Percentiles rank a stretch among this genome's conserved stretches.
These are phyloP conservation scores for Sarotherodon lohbergeri DNA, from an alignment of 2,113 vertebrate species.

Conservation along the genomic window DNA sequence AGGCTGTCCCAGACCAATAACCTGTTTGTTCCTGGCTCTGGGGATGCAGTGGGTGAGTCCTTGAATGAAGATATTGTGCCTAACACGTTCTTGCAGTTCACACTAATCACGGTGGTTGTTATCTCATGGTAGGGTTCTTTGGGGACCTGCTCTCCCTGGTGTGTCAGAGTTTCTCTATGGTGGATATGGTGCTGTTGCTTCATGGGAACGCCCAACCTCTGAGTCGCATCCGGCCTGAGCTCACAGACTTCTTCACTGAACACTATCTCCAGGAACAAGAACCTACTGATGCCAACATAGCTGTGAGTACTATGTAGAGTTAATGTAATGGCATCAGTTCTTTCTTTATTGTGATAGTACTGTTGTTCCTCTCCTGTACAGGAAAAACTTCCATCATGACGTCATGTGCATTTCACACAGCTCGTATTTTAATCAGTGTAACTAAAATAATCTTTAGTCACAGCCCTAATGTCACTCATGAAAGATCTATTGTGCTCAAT, in stretches of 20 bases:
- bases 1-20: slow-evolving; percentile 83
- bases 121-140: slow-evolving; percentile 75
- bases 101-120: neutral
- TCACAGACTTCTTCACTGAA: slow-evolving; percentile 78
- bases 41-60: slow-evolving; percentile 73
- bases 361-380: fast-evolving
- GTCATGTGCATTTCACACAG: neutral
- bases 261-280: slow-evolving; percentile 78
- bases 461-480: neutral
- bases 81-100: neutral
- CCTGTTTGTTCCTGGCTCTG: slow-evolving; percentile 80
- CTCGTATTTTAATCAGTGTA: neutral
- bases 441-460: neutral
- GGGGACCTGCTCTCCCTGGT: slow-evolving; percentile 82
- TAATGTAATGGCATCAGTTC: neutral
- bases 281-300: slow-evolving; percentile 77
- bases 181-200: slow-evolving; percentile 84
- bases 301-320: neutral
- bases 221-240: slow-evolving; percentile 78
- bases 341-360: neutral
- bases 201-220: slow-evolving; percentile 84
- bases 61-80: neutral
- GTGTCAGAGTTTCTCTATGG: slow-evolving; percentile 85
- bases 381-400: neutral
- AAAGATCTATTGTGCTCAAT: neutral